A percentile compares a stretch with the other conserved stretches of the same genome.
These are phyloP conservation scores for Pteronotus mesoamericanus DNA, from an alignment of 2,797 vertebrate genomes.

Conservation along the genomic window DNA sequence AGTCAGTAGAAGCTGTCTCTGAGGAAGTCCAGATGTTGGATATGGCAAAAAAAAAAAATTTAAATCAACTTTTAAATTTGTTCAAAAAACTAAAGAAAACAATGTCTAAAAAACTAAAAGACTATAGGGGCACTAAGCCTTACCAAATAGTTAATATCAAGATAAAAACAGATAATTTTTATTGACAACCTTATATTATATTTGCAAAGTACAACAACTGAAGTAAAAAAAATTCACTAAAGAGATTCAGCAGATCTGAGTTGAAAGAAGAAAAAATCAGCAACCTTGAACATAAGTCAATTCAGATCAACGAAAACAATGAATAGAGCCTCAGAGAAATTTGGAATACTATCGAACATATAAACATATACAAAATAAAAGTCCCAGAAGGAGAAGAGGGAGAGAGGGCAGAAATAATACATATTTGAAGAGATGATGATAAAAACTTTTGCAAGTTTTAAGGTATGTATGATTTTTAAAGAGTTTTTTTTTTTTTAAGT, in stretches of 20 bases:
- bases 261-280: background rate
- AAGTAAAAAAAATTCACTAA: background rate
- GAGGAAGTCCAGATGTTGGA: background rate
- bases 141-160: background rate
- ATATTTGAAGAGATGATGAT: background rate
- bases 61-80: background rate
- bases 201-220: background rate
- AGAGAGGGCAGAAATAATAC: too few relatives aligned
- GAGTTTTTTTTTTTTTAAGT: too few relatives aligned
- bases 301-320: background rate
- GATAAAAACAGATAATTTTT: background rate
- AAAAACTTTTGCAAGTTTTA: background rate
- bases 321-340: background rate
- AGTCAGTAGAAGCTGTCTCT: background rate
- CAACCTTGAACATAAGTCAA: background rate
- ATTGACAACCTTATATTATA: too few relatives aligned
- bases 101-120: background rate
- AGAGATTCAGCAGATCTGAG: background rate
- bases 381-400: too few relatives aligned
- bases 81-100: background rate
- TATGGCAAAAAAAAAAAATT: background rate
- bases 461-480: background rate
- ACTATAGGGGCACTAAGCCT: background rate
- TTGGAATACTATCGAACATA: too few relatives aligned
- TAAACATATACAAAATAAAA: too few relatives aligned